Conservation (phyloP, 2,113 vertebrate species). For the Ammodytes marinus region DNA sequence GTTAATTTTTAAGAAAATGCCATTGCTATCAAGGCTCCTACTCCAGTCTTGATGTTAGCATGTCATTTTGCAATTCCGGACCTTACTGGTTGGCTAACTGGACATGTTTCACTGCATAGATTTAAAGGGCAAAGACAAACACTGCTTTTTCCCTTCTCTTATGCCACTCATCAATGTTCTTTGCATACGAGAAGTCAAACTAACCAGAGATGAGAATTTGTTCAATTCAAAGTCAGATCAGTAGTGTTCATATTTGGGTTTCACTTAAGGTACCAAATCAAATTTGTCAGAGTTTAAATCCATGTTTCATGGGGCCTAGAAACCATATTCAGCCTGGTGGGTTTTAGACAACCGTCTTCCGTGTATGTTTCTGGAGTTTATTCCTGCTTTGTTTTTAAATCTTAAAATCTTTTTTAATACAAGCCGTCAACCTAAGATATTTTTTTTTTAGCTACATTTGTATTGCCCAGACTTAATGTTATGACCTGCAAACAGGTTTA, state of each 20-base stretch:
- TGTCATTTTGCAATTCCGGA: neutral
- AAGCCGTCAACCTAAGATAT: neutral
- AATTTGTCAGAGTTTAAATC: neutral
- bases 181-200: neutral
- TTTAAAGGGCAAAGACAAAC: slow-evolving; percentile 11
- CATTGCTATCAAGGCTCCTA: neutral
- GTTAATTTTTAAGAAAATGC: slow-evolving; percentile 21
- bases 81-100: neutral
- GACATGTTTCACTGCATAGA: slow-evolving; percentile 7
- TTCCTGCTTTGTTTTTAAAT: neutral
- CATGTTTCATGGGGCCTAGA: neutral
- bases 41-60: neutral
- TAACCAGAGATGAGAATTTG: neutral
- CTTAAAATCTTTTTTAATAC: neutral
- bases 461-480: slow-evolving; percentile 17
- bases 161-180: neutral
- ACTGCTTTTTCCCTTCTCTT: neutral
- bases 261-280: neutral
- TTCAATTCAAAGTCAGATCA: neutral
- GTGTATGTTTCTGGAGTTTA: neutral
- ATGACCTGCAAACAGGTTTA: slow-evolving; percentile 19
- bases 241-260: neutral
- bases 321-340: neutral
- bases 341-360: neutral
- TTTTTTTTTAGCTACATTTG: slow-evolving; percentile 10